Evolutionary conservation across 2,888 invertebrate genomes (phyloP).

Genomic region (Thyatira batis): DNA sequence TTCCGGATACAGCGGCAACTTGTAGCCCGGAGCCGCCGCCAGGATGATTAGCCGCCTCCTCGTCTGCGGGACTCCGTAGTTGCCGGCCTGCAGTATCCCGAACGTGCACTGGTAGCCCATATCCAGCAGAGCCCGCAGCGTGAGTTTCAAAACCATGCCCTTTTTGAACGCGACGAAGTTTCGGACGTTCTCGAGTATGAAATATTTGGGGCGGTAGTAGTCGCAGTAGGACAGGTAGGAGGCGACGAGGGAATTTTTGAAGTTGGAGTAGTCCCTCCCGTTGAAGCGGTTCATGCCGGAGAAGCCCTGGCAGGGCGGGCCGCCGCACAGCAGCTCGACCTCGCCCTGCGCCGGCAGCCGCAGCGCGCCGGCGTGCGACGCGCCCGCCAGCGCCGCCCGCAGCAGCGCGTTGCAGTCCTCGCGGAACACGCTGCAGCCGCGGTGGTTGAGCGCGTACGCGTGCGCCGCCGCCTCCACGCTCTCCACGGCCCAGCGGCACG

Average conservation of each 20-base stretch:
- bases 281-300: slow-evolving; percentile 95
- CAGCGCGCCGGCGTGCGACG: slow-evolving; percentile 70
- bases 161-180: slow-evolving; percentile 93
- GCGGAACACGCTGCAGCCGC: slow-evolving; percentile 87
- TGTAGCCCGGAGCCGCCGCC: slow-evolving; percentile 91
- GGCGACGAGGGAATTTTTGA: slow-evolving; percentile 92
- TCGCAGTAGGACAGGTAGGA: slow-evolving; percentile 93
- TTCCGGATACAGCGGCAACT: slow-evolving; percentile 89
- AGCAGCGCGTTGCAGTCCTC: slow-evolving; percentile 91
- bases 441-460: slow-evolving; percentile 90
- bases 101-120: slow-evolving; percentile 95
- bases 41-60: slow-evolving; percentile 89
- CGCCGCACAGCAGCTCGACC: slow-evolving; percentile 92
- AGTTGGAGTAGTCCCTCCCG: slow-evolving; percentile 90
- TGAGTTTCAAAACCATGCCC: slow-evolving; percentile 90
- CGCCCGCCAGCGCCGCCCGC: slow-evolving; percentile 85
- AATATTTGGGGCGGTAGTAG: slow-evolving; percentile 91
- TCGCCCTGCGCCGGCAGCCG: slow-evolving; percentile 88
- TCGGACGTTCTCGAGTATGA: slow-evolving; percentile 92
- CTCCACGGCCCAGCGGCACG: slow-evolving; percentile 92
- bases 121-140: slow-evolving; percentile 87
- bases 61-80: slow-evolving; percentile 93
- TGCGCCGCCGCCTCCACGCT: slow-evolving; percentile 89
- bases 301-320: slow-evolving; percentile 95
- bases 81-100: slow-evolving; percentile 93